Base-by-base conservation (phyloP, 2,888 invertebrate genomes). In the Stratiomys singularior region DNA sequence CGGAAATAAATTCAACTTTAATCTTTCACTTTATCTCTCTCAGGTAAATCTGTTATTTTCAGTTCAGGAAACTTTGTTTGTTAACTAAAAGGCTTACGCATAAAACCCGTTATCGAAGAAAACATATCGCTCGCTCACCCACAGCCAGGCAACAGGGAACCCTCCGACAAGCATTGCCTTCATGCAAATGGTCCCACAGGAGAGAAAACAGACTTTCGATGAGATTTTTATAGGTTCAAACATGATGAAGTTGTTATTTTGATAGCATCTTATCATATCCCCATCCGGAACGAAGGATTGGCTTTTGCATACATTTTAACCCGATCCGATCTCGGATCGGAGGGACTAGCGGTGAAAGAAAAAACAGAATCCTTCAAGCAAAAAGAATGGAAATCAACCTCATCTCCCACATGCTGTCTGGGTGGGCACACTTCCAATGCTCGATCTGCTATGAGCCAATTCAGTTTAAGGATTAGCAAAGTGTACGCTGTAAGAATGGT, bases 161-260 rank as follows among this genome's bases (percentile, higher is more conserved):
- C 37, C 37, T 37, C 37, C 52, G 52, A 13, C 52, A 52, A 18
- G 52, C 52, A 15, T 52, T 13, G 52, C 13, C 46, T 21, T 18
- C n/a, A 67, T 67, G 52, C 52, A 52, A 52, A 52, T 52, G 18
- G 60, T 25, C n/a, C 47, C 30, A 18, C 11, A 0, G 64, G 23
- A 64, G 76, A n/a, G 58, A 74, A 60, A 74, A 37, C 47, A 76
- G 64, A 77, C 77, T 77, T 67, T 67, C 67, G 74, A 79, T 77
- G 60, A 77, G 74, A 67, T 79, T 79, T 77, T 79, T 79, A 79
- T 77, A 76, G 77, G 79, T 76, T 77, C 77, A 77, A 79, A 76
- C 77, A 77, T 77, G 77, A 74, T 76, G 77, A 77, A 79, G 76
- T 77, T 79, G 79, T 79, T 79, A 79, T 79, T 77, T 63, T 67